Evolutionary conservation across 2,888 invertebrate genomes (phyloP), one percentile per base, ranked within the genome.

Genomic region (Eupithecia centaureata): DNA sequence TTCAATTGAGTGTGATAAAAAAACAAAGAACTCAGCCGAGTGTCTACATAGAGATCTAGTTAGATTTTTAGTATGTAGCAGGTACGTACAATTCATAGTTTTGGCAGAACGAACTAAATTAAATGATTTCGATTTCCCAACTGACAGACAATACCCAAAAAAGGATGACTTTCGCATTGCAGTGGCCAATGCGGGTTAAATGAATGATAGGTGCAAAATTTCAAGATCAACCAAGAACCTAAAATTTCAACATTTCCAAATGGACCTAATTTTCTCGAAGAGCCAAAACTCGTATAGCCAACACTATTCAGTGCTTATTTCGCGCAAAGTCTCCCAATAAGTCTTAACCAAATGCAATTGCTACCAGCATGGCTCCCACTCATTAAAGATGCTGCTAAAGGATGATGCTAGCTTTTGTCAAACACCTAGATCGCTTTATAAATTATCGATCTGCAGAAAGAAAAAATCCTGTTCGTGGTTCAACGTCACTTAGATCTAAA

Each of bases 281-380:
- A 42, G n/a, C 27, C 8, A 56, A 28, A 57, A 61, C 33, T 63
- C 38, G 32, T 33, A 58, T 28, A 42, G n/a, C 28, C 27, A 66
- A 57, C 47, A 33, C 56, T 33, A 33, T 63, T 60, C 59, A 56
- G 58, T 38, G 30, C 63, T 63, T 66, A 70, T 70, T 63, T 42
- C 61, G 61, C 63, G 35, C 61, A 15, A 67, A 70, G 61, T 64
- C 61, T 68, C 28, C 68, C 68, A 68, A 71, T 71, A 71, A 66
- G 63, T 71, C 71, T 71, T 58, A 42, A 42, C 68, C 52, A 61
- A 68, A 62, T 71, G 71, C 68, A 71, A 68, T 71, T 67, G 70
- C 70, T 64, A 67, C 66, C 70, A 70, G 66, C 70, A 66, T 66
- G 66, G 63, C 57, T 66, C 66, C 63, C n/a, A 61, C 70, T 70